phyloP scores from a whole-genome alignment of 2,113 vertebrate species.

The Tachuris rubrigastra region DNA sequence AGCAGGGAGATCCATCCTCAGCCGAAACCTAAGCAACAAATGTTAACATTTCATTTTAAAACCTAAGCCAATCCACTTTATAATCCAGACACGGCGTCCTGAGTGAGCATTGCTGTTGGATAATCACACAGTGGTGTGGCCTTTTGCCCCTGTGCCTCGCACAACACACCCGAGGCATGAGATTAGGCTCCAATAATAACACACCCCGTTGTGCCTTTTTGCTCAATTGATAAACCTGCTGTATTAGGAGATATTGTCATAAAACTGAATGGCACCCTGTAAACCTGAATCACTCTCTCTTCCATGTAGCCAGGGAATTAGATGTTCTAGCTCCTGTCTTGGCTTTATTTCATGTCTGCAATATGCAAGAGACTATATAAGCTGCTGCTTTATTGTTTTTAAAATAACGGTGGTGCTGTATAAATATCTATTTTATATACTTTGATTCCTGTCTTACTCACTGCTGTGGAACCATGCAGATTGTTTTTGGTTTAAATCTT shows the following conservation, averaged over 20 bases:
- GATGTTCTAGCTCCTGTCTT: constrained; percentile 33
- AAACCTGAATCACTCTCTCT: constrained; percentile 63
- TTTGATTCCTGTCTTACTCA: background rate
- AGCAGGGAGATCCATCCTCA: background rate
- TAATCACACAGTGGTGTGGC: constrained; percentile 57
- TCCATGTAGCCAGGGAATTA: constrained; percentile 44
- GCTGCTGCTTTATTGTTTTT: constrained; percentile 54
- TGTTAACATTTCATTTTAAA: constrained; percentile 38
- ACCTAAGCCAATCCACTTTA: constrained; percentile 45
- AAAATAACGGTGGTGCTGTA: constrained; percentile 18
- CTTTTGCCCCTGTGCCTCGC: constrained; percentile 51
- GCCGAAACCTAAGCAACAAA: constrained; percentile 11
- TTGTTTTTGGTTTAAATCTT: background rate
- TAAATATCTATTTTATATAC: constrained; percentile 59
- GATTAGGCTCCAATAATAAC: constrained; percentile 66
- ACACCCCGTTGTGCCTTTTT: constrained; percentile 60
- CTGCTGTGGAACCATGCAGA: background rate
- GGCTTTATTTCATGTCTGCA: constrained; percentile 55
- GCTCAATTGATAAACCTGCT: constrained; percentile 65
- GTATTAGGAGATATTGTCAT: constrained; percentile 67
- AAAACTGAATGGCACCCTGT: constrained; percentile 70
- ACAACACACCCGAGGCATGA: constrained; percentile 60
- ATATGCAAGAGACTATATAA: constrained; percentile 64
- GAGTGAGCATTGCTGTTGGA: constrained; percentile 51
- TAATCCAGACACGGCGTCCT: constrained; percentile 54